These are phyloP conservation scores for Athalia circularis DNA, from an alignment of 2,888 invertebrate species.

Conservation along the genomic window DNA sequence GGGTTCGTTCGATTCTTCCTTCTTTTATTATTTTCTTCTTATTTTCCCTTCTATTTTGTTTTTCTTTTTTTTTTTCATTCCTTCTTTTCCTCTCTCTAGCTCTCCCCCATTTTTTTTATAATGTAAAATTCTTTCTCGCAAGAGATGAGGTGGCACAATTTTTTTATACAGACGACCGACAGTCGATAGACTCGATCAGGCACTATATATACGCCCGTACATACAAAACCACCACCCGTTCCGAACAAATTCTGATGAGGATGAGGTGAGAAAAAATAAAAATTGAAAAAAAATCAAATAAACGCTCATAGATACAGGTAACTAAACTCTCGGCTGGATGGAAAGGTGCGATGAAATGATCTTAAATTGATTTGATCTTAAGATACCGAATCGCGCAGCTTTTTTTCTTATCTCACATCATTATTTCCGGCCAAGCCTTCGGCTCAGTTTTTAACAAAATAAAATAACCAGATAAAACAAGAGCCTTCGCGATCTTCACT, in stretches of 20 bases:
- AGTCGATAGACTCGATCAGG: slow-evolving; percentile 38
- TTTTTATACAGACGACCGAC: slow-evolving; percentile 43
- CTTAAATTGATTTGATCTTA: slow-evolving; percentile 67
- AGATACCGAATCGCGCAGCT: slow-evolving; percentile 57
- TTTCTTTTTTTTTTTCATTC: slow-evolving; percentile 1
- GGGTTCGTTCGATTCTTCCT: slow-evolving; percentile 19
- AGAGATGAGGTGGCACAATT: slow-evolving; percentile 44
- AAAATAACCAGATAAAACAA: slow-evolving; percentile 9
- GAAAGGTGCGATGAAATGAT: slow-evolving; percentile 45
- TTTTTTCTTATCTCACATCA: slow-evolving; percentile 64
- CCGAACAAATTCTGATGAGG: slow-evolving; percentile 18
- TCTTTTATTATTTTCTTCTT: slow-evolving; percentile 7
- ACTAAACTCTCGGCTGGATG: background rate
- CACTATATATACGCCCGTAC: slow-evolving; percentile 12
- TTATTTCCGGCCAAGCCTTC: slow-evolving; percentile 64
- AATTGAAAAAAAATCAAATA: background rate
- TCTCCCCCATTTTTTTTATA: slow-evolving; percentile 6
- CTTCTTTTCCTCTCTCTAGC: slow-evolving; percentile 1
- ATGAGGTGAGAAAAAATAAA: slow-evolving; percentile 17
- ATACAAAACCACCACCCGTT: background rate
- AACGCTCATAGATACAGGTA: background rate
- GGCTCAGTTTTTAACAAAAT: slow-evolving; percentile 44
- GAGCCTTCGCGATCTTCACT: slow-evolving; percentile 6
- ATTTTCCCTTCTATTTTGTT: background rate
- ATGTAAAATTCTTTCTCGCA: slow-evolving; percentile 43